Evolutionary conservation across 2,797 vertebrate species (phyloP), one percentile per base, ranked within the genome.

Genomic region (Bradypus variegatus): DNA sequence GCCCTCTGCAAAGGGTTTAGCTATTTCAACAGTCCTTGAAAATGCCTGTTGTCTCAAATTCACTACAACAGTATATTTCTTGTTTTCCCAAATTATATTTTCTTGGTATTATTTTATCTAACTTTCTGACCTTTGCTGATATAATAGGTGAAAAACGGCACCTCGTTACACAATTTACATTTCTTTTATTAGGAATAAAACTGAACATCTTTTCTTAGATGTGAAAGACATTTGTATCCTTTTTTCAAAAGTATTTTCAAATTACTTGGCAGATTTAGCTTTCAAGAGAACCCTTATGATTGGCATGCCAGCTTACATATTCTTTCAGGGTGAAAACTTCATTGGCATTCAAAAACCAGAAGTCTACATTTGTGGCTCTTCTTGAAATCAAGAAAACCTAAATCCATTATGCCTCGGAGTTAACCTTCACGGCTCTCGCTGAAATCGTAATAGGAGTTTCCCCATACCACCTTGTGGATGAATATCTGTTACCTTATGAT

Each of bases 301-400:
- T 38, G n/a, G 11, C 21, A 75, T 2, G 33, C 27, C 27, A 13
- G 23, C 60, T 79, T 9, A 73, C 18, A 60, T 3, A 19, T 2
- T 76, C 4, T 18, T 16, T 29, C 31, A 70, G 55, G 48, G 25
- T 73, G 8, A 82, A 88, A 69, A 69, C 31, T 73, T 29, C 48
- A 48, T 5, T 3, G 31, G 70, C 3, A 38, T 31, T 62, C 36
- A 18, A 60, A 92, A 76, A 38, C 29, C 58, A 48, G 55, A 86
- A 50, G 29, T 58, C 77, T 58, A 48, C 23, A 84, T 67, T 55
- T 48, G 21, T 14, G 65, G 36, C 13, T 78, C 12, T 6, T 92
- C 10, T 58, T 90, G 29, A 90, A 33, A 92, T 75, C 38, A 81
- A 82, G 45, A 92, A 92, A 92, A 86, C 23, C 50, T 85, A 45